Base-by-base conservation (phyloP, 2,888 invertebrate species). In the Pandemis corylana region DNA sequence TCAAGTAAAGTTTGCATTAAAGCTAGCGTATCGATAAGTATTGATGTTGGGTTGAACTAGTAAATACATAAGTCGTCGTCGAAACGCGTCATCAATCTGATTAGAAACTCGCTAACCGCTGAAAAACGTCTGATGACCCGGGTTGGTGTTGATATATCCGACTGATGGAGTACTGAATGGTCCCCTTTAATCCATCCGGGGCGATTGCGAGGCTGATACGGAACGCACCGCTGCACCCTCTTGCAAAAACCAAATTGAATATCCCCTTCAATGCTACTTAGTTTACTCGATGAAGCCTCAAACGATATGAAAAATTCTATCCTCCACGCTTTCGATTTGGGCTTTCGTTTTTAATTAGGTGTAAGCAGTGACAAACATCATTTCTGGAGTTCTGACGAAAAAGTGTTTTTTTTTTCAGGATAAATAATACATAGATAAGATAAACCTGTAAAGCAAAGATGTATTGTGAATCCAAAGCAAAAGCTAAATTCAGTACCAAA, bases 181-280 rank as follows among this genome's bases (percentile, higher is more conserved):
- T 56, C 61, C 66, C 65, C 70, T 67, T 71, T 62, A 71, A 75
- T 75, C 74, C 73, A 42, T 7, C 70, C 68, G 61, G 81, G 80
- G 78, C 79, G 86, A 86, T 86, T 84, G 81, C 80, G 78, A 20
- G 77, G 77, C 77, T 75, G 86, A 85, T 87, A 88, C 80, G 59
- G 61, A 79, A 83, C 83, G 84, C 84, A 84, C 79, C 76, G 75
- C 77, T 88, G 86, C 88, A 87, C 88, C 87, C 89, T 86, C 87
- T 81, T 82, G 83, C 82, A 85, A 86, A 87, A 87, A 87, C 86
- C 84, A 88, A 88, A 88, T 88, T 87, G 86, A 88, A 88, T 85
- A 84, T 85, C 81, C 82, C 84, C 83, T 80, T 78, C 77, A 28
- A 79, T 79, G 79, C 78, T 79, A 80, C 76, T 77, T 72, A 80